Evolutionary conservation across 2,797 vertebrate species (phyloP), one percentile per base, ranked within the genome.

Genomic region (Ficedula albicollis): DNA sequence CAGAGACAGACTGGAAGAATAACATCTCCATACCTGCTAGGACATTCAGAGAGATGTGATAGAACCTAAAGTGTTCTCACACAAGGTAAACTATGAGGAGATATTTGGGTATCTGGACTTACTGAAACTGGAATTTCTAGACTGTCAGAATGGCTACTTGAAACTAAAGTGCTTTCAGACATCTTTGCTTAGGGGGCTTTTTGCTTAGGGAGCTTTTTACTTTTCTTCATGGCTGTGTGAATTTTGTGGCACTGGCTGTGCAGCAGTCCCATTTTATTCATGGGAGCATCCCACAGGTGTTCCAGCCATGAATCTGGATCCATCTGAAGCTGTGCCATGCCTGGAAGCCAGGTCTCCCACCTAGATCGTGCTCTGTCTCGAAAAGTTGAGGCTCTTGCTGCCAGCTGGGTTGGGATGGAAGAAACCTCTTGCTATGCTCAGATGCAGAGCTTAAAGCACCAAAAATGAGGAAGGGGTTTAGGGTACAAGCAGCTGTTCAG

Each of bases 131-230:
- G 27, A 63, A 44, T 62, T 84, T 44, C 30, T 52, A 79, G 34
- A 20, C 1, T 22, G 13, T 60, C 32, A 38, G 52, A 82, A 48
- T 34, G 48, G 54, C 67, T 82, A 11, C 39, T 73, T 89, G 55
- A 85, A 89, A 92, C 87, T 59, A 67, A 93, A 90, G 44, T 77
- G 44, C 16, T 84, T 90, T 74, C 44, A 72, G 83, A 49, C 26
- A 16, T 7, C 14, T 55, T 72, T 60, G 8, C 49, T 74, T 15
- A 27, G 38, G 16, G 48, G 16, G n/a, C 22, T 85, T 84, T 73
- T 87, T 39, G 15, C 72, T 77, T 87, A 26, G 38, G 15, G 48
- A 16, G 34, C 20, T 86, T 85, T 73, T 87, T 39, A 17, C 68
- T 77, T 87, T 52, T 54, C 67, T 74, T 70, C 48, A 8, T 46